Conservation (phyloP, 2,888 invertebrate genomes). For the Mythimna impura region DNA sequence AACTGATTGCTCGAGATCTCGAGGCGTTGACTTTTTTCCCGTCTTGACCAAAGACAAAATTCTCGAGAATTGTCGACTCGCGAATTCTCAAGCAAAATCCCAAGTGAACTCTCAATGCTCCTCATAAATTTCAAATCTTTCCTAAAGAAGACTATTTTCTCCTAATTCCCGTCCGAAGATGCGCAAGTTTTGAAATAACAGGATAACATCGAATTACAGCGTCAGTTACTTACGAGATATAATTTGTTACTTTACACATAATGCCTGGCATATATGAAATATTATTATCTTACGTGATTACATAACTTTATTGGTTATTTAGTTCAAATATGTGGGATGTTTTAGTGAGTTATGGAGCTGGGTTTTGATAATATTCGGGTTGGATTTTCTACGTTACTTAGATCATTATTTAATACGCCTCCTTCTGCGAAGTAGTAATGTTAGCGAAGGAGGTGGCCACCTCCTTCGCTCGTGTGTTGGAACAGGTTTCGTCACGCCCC, state of each 20-base stretch:
- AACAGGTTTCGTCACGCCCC: too few species aligned
- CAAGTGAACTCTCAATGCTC: neutral
- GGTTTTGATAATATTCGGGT: too few species aligned
- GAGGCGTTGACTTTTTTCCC: too few species aligned
- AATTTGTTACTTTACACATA: constrained; percentile 35
- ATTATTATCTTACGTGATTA: constrained; percentile 9
- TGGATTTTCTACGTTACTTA: too few species aligned
- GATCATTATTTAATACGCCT: too few species aligned
- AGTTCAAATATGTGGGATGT: constrained; percentile 13
- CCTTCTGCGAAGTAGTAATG: too few species aligned
- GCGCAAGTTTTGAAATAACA: constrained; percentile 28
- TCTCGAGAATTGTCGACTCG: too few species aligned
- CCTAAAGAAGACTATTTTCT: neutral
- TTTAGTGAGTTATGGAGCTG: neutral
- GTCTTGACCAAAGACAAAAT: too few species aligned
- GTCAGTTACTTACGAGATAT: neutral
- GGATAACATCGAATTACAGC: constrained; percentile 21
- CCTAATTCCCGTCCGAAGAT: constrained; percentile 20
- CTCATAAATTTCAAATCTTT: neutral
- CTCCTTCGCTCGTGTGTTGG: too few species aligned
- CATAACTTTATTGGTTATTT: constrained; percentile 41
- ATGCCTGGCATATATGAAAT: constrained; percentile 19
- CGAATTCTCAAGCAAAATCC: too few species aligned
- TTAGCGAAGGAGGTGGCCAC: too few species aligned
- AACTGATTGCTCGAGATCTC: too few species aligned